Base-by-base conservation (phyloP, 2,113 vertebrate genomes). In the Xerus inauris region DNA sequence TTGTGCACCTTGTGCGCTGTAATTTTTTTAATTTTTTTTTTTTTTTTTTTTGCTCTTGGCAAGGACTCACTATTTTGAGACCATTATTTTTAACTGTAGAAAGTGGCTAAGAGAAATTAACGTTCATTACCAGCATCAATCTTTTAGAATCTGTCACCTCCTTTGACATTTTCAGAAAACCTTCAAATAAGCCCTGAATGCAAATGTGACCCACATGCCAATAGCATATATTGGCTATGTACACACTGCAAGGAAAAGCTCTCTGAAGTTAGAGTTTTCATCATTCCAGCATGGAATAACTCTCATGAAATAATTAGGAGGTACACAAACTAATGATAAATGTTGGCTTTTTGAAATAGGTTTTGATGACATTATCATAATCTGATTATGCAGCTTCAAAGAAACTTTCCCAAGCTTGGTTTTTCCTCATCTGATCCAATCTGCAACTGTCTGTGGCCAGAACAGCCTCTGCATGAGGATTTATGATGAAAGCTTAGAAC, bases 311-410 rank as follows among this genome's bases (percentile, higher is more conserved):
- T 98, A 98, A 98, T 98, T 98, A 98, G 87, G 96, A 98, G 90
- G 85, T 87, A 97, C 87, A 98, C 87, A 98, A 97, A 79, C 89
- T 98, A 98, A 98, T 98, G 98, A 98, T 98, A 98, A 98, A 98
- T 92, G 97, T 96, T 93, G 97, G 71, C 92, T 96, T 98, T 98
- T 97, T 94, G 93, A 92, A 98, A 98, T 98, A 77, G 84, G 26
- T 75, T 98, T 98, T 97, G 97, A 98, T 98, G 96, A 98, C 98
- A 98, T 98, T 98, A 98, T 97, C 97, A 91, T 98, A 98, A 98
- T 97, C 86, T 98, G 96, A 98, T 98, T 98, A 98, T 96, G 62
- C 79, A 89, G 83, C 35, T 97, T 98, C 93, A 95, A 97, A 97
- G 84, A 95, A 97, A 85, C 93, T 95, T 98, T 96, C 85, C 87